Base-by-base conservation (phyloP, 2,888 invertebrate genomes). In the Rosalia funebris region DNA sequence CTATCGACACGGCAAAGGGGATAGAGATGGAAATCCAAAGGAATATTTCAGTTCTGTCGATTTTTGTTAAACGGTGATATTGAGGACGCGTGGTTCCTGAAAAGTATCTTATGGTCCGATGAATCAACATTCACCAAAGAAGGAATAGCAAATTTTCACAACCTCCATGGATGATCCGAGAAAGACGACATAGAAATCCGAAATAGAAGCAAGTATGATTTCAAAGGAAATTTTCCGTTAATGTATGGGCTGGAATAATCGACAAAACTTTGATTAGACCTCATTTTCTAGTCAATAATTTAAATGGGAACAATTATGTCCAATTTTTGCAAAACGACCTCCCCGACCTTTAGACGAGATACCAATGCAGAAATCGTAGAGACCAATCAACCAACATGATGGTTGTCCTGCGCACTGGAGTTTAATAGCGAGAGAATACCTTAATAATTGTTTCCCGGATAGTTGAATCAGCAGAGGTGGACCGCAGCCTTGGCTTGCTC, bases 251-350 rank as follows among this genome's bases (percentile, higher is more conserved):
- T 31, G 7, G 16, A 36, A 20, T 37, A 46, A 25, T 20, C 14
- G 31, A 19, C 10, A 5, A 7, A 20, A 41, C 32, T 31, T 5
- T 31, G 9, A 17, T 25, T 7, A 11, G 14, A 9, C n/a, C n/a
- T n/a, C n/a, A n/a, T n/a, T n/a, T n/a, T n/a, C n/a, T n/a, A 15
- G 15, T 31, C 12, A 7, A 36, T 36, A 14, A 14, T 20, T 45
- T 34, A 14, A 36, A 44, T 34, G 9, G 46, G 1, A 15, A 44
- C 15, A 54, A 41, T 34, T 7, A 36, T 37, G 15, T 19, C n/a
- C n/a, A n/a, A n/a, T n/a, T n/a, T n/a, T n/a, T n/a, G n/a, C n/a
- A n/a, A n/a, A n/a, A n/a, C n/a, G n/a, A n/a, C n/a, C n/a, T n/a
- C n/a, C n/a, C n/a, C n/a, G n/a, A n/a, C n/a, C n/a, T n/a, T n/a